Conservation (phyloP, 2,797 vertebrate genomes). For the Poeciliopsis infans region DNA sequence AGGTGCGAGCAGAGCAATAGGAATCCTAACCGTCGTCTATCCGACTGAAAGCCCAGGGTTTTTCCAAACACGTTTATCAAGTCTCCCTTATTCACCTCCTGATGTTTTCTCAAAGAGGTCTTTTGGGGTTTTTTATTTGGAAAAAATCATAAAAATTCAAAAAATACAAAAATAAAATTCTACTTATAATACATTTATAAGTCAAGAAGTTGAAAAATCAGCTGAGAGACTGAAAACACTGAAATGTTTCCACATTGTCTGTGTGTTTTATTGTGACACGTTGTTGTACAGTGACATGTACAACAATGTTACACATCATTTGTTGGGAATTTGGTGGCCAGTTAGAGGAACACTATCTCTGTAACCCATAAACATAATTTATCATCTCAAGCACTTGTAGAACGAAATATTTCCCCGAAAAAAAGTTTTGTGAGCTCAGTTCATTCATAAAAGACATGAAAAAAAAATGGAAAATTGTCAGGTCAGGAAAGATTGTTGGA, state of each 20-base stretch:
- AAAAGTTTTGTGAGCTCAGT: background rate
- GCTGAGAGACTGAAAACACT: background rate
- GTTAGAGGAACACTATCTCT: background rate
- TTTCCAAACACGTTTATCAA: conserved; percentile 75
- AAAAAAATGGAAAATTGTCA: background rate
- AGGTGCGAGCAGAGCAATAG: conserved; percentile 74
- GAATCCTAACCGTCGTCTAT: conserved; percentile 72
- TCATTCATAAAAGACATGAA: background rate
- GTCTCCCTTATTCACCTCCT: conserved; percentile 45
- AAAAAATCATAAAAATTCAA: background rate
- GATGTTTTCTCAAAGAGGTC: background rate
- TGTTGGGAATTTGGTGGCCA: background rate
- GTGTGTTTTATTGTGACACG: background rate
- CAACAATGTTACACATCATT: background rate
- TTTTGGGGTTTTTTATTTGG: background rate
- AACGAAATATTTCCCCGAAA: background rate
- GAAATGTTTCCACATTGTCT: background rate
- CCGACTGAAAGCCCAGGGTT: conserved; percentile 60
- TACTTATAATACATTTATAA: background rate
- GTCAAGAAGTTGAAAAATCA: background rate
- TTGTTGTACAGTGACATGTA: too few species aligned
- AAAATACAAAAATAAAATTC: background rate
- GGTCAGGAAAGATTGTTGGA: background rate
- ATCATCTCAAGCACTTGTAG: background rate
- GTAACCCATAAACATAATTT: background rate